These are phyloP conservation scores for Astur gentilis DNA, from an alignment of 2,113 vertebrate genomes.

Conservation along the genomic window DNA sequence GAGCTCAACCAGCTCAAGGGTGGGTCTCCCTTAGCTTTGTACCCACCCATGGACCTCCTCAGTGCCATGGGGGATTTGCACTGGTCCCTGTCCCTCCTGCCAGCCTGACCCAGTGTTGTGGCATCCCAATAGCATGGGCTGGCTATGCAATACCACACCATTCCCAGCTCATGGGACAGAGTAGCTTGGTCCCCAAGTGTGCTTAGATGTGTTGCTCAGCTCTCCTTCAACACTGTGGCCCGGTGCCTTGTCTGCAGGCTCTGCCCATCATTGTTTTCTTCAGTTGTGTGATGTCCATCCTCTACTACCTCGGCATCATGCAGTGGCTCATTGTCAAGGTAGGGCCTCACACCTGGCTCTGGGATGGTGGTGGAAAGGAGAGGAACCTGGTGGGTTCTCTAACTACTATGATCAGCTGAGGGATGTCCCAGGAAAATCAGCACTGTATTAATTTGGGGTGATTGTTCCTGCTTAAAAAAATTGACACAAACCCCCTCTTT, in stretches of 20 bases:
- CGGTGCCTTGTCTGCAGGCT: slow-evolving; percentile 63
- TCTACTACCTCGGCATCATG: slow-evolving; percentile 90
- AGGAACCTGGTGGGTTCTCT: background rate
- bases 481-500: background rate
- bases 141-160: background rate
- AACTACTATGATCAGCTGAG: background rate
- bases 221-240: background rate
- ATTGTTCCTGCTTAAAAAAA: background rate
- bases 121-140: background rate
- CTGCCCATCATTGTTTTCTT: slow-evolving; percentile 93
- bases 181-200: background rate
- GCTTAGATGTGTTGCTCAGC: background rate
- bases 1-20: background rate
- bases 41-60: background rate
- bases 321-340: slow-evolving; percentile 95
- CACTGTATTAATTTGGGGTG: background rate
- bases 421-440: background rate
- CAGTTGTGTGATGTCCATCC: slow-evolving; percentile 91
- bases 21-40: background rate
- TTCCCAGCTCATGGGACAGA: background rate
- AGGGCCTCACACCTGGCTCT: background rate
- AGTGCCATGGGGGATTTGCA: background rate
- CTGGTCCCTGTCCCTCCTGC: background rate
- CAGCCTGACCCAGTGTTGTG: background rate
- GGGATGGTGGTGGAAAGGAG: background rate